Base-by-base conservation (phyloP, 2,888 invertebrate species). In the Emmelina monodactyla region DNA sequence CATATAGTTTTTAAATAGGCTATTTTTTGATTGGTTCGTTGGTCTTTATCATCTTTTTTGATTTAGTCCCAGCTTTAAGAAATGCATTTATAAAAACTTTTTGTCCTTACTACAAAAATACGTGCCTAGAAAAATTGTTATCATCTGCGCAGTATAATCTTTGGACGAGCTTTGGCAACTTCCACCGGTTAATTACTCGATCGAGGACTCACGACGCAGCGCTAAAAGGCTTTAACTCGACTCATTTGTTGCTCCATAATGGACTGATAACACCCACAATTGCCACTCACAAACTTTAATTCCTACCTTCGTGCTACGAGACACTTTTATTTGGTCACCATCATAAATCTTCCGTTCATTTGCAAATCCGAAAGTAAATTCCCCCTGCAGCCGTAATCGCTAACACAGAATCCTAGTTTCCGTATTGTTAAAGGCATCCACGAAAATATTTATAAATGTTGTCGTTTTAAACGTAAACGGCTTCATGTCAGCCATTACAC, bases 181-280 rank as follows among this genome's bases (percentile, higher is more conserved):
- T 65, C 62, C 61, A 58, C 44, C 48, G 47, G 68, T 66, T 78
- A 76, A 78, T 78, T 78, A 75, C 70, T 60, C 40, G 53, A 43
- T 46, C 63, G 64, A 61, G 57, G 62, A 61, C 67, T 75, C 78
- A 78, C 78, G 78, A 76, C 65, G 72, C 61, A 53, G 49, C 59
- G 55, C 59, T 76, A 70, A 76, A 78, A 75, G 69, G 71, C 65
- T 72, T 73, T 69, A 73, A 73, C 63, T 63, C 57, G 62, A 56
- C 61, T 68, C 73, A 72, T 75, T 75, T 71, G 66, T 71, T 70
- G 50, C 46, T 45, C 59, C 61, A 67, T 78, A 75, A 75, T 76
- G 75, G 75, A 69, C 66, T 66, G 76, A 76, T 76, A 72, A 70
- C 62, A 53, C 58, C 65, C 58, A 66, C 61, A 58, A 63, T 63